Percentiles rank a stretch among this genome's conserved stretches.
These are phyloP conservation scores for Elephantulus edwardii DNA, from an alignment of 2,113 vertebrate species.

Conservation along the genomic window DNA sequence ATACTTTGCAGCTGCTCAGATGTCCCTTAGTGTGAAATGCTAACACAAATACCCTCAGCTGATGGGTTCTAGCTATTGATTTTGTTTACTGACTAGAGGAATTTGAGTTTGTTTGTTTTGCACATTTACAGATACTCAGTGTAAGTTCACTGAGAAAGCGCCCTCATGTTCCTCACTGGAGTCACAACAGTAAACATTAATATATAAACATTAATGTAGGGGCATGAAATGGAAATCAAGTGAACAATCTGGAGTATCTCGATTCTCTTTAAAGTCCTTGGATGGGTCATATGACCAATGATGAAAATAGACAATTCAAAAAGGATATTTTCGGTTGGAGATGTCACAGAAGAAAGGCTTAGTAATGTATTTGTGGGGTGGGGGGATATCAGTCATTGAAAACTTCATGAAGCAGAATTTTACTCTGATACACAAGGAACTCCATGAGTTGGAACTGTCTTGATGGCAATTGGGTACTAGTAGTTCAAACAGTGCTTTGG, in stretches of 20 bases:
- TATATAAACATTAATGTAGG: too few relatives aligned
- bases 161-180: neutral
- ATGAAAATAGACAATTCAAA: neutral
- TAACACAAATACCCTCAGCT: neutral
- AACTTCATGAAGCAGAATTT: neutral
- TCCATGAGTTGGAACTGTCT: neutral
- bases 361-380: neutral
- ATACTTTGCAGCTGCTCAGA: neutral
- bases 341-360: neutral
- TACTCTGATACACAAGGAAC: neutral
- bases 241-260: neutral
- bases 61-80: neutral
- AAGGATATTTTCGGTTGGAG: neutral
- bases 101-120: neutral
- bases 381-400: neutral
- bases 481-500: neutral
- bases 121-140: neutral
- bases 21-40: neutral
- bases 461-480: neutral
- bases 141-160: neutral
- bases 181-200: neutral
- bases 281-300: neutral
- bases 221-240: neutral
- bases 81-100: neutral
- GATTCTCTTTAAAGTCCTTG: neutral